Conservation (phyloP, 2,113 vertebrate genomes). For the Perognathus longimembris region DNA sequence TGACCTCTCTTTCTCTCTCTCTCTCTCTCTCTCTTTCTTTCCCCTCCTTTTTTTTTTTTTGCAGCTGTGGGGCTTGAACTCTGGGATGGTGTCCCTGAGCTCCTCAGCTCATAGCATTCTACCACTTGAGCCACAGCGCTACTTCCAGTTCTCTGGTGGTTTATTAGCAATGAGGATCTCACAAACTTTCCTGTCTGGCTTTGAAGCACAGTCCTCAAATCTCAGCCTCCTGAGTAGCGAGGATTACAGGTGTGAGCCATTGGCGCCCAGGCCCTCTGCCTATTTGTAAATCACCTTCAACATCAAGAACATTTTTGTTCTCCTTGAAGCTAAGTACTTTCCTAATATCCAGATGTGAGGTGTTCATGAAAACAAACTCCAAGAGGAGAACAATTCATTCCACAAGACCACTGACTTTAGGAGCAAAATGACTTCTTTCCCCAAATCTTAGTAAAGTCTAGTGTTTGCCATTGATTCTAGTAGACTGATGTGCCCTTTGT, state of each 20-base stretch:
- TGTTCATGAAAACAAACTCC: not conserved
- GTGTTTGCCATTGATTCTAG: not conserved
- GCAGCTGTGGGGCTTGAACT: no score
- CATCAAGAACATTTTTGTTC: not conserved
- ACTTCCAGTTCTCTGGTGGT: no score
- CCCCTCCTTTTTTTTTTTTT: not conserved
- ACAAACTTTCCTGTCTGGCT: no score
- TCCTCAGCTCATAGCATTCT: no score
- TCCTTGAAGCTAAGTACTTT: not conserved
- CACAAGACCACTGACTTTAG: not conserved
- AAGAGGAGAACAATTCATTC: not conserved
- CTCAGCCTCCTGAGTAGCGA: no score
- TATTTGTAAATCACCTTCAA: not conserved
- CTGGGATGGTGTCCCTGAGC: no score
- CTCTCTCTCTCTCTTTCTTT: not conserved
- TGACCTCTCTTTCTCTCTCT: not conserved
- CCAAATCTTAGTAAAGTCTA: not conserved
- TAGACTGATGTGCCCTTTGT: not conserved
- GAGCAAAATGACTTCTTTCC: not conserved
- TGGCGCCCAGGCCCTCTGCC: rapidly evolving
- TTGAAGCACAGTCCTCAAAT: no score
- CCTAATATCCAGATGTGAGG: not conserved
- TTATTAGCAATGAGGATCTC: no score
- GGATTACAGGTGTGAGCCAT: no score
- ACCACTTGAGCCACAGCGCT: no score